Evolutionary conservation across 1,140 invertebrate genomes (phyloP), one percentile per base, ranked within the genome.

Genomic region (Drosophila kurseongensis): DNA sequence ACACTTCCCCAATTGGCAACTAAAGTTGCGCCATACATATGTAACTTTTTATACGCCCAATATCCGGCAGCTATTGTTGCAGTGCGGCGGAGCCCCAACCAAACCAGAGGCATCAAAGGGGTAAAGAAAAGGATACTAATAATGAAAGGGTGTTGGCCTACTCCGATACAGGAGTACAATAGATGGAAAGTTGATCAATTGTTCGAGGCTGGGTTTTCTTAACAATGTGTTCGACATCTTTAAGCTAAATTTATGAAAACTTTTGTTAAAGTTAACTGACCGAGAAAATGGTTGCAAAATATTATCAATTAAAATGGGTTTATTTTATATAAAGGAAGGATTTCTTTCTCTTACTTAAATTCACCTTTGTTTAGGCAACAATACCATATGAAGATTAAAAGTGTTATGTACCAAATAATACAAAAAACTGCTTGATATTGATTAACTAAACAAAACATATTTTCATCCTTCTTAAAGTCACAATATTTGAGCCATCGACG

Each of bases 1-100:
- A 75, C 48, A 61, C 61, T 32, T 62, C 61, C 18, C n/a, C 57
- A 47, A 75, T 75, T 75, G 69, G 59, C 71, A 75, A 51, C 71
- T 62, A 75, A 73, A 72, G 47, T 73, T 73, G 44, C 56, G 35
- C 51, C 48, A 56, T 63, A 41, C 65, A 78, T 80, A 71, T 62
- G 74, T 75, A 86, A 86, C 74, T 80, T 81, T 86, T 82, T 69
- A 67, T 75, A 61, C 75, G 69, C 72, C 75, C 56, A 83, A 89
- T 89, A 77, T 56, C 84, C 81, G 60, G 47, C 50, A 76, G 84
- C 84, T 86, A 83, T 86, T 83, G 71, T 55, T 38, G 45, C 42
- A 76, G 48, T 60, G 44, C 47, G 58, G 40, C 44, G 13, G 50
- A 41, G 38, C 29, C 41, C 4, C 38, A 23, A 14, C 40, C 41